Evolutionary conservation across 92 coral and sea anemone genomes (phyloP).

Genomic region (Paragorgia papillata): DNA sequence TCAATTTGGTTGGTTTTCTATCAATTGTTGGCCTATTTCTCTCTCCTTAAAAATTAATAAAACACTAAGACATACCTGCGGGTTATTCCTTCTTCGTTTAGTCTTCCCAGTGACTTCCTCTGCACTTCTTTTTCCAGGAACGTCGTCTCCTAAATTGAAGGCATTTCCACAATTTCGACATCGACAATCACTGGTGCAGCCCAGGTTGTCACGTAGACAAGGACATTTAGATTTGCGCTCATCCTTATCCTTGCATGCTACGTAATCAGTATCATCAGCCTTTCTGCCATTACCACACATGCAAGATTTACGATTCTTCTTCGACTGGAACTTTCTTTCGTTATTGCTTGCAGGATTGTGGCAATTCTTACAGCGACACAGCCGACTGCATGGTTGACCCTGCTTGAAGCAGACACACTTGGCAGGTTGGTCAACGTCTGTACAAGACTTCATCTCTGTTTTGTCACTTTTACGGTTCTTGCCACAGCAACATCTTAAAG

Average conservation of each 20-base stretch:
- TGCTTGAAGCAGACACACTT: constrained; percentile 34
- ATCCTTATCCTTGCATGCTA: constrained; percentile 37
- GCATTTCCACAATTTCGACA: constrained; percentile 33
- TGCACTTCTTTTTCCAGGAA: constrained; percentile 22
- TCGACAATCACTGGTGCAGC: constrained; percentile 28
- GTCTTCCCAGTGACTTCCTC: constrained; percentile 25
- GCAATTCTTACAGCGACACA: constrained; percentile 38
- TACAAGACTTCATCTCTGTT: constrained; percentile 2
- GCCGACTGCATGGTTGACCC: constrained; percentile 24
- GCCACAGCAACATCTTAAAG: constrained; percentile 22
- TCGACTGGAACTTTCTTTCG: constrained; percentile 13
- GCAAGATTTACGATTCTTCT: constrained; percentile 32
- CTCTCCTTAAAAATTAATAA: no score
- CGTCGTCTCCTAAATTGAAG: constrained; percentile 20
- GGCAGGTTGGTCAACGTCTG: constrained; percentile 4
- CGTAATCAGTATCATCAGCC: constrained; percentile 14
- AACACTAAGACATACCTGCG: constrained; percentile 17
- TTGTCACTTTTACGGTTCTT: constrained; percentile 18
- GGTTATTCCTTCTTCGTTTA: constrained; percentile 32
- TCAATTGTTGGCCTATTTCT: no score
- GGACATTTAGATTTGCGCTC: constrained; percentile 37
- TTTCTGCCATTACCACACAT: constrained; percentile 46
- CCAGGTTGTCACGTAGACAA: constrained; percentile 25
- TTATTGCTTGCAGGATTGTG: constrained; percentile 7
- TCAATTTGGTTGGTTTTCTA: no score